phyloP scores from a whole-genome alignment of 2,888 invertebrate genomes.

The Brachypterus glaber region DNA sequence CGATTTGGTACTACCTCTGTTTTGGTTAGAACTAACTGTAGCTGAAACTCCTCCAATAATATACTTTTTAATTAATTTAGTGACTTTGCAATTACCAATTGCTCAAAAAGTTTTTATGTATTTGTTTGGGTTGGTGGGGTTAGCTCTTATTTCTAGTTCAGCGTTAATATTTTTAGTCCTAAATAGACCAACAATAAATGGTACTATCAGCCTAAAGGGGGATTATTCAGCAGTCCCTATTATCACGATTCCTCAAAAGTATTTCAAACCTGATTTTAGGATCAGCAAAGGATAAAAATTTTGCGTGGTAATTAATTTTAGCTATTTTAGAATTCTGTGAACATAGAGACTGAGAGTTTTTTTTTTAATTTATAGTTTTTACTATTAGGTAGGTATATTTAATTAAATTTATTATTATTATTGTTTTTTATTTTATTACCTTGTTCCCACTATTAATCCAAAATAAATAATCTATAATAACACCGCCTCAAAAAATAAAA shows the following conservation, averaged over 20 bases:
- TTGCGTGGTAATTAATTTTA: too few relatives aligned
- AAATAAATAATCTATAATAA: too few relatives aligned
- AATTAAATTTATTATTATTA: too few relatives aligned
- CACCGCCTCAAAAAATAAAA: too few relatives aligned
- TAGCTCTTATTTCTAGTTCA: slow-evolving; percentile 31
- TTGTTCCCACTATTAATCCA: too few relatives aligned
- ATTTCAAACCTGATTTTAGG: slow-evolving; percentile 26
- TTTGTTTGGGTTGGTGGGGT: slow-evolving; percentile 29
- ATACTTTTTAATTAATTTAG: slow-evolving; percentile 22
- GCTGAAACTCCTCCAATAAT: slow-evolving; percentile 32
- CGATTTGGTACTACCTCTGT: slow-evolving; percentile 55
- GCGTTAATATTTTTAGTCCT: slow-evolving; percentile 27
- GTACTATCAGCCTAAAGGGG: slow-evolving; percentile 25
- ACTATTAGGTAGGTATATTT: too few relatives aligned
- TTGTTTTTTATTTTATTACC: too few relatives aligned
- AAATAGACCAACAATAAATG: slow-evolving; percentile 18
- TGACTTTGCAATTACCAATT: slow-evolving; percentile 27
- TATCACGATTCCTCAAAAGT: slow-evolving; percentile 29
- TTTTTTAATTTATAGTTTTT: too few relatives aligned
- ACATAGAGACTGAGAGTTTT: too few relatives aligned
- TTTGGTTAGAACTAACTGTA: slow-evolving; percentile 56
- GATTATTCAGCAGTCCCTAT: slow-evolving; percentile 36
- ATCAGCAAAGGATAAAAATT: slow-evolving; percentile 9
- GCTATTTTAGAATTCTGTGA: too few relatives aligned
- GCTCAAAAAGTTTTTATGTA: slow-evolving; percentile 26